Base-by-base conservation (phyloP, 1,140 invertebrate species). In the Bombus sibiricus region DNA sequence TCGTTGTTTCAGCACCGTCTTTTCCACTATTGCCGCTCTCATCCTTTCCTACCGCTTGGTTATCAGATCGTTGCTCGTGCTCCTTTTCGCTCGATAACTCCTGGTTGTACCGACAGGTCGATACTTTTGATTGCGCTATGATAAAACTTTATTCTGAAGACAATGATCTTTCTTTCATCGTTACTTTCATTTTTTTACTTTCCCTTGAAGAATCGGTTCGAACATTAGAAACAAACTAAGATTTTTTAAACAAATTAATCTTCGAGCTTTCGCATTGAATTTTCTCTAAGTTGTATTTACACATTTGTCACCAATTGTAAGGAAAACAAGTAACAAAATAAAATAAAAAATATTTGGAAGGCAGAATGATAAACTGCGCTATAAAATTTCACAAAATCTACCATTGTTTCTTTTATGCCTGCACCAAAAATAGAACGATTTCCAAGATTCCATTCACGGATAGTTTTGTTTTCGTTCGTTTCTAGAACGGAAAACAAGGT, bases 91-190 rank as follows among this genome's bases (percentile, higher is more conserved):
- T 79, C 73, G 81, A 47, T 71, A 89, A 81, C 71, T 90, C 83
- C 88, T 90, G 89, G 81, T 90, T 90, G 89, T 90, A 90, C 89
- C 89, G 89, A 90, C 88, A 90, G 83, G 86, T 84, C 81, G 86
- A 89, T 90, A 90, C 88, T 90, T 88, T 88, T 83, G 81, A 90
- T 88, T 83, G 82, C 74, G 81, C 83, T 89, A 88, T 81, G 80
- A 77, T 90, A 90, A 89, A 90, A 89, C 87, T 89, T 89, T 83
- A 39, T 89, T 86, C 81, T 85, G 59, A 85, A 86, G 66, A 77
- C 74, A 86, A 72, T 37, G 43, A 28, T 15, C 53, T 82, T 41
- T 28, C 34, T 57, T 74, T 43, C 25, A 1, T n/a, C 68, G 28
- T 71, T 53, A 32, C 12, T 47, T 41, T 71, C 69, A 13, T 74